A percentile compares a stretch with the other conserved stretches of the same genome.
These are phyloP conservation scores for Sylvia atricapilla DNA, from an alignment of 2,113 vertebrate species.

Conservation along the genomic window DNA sequence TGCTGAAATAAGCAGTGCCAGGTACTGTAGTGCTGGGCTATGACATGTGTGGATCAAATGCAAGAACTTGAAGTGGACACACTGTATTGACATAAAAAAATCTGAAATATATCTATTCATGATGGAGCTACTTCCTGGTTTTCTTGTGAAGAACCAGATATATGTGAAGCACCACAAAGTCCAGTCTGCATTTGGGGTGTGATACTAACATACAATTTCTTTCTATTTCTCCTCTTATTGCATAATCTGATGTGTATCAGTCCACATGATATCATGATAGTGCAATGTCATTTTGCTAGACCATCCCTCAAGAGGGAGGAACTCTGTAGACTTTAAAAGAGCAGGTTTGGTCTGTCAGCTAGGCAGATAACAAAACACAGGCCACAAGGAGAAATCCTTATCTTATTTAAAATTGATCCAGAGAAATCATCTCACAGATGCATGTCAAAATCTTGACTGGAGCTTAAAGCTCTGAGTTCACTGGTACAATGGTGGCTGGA, in stretches of 20 bases:
- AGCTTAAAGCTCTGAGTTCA: not conserved
- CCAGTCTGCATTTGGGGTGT: not conserved
- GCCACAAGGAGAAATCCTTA: not conserved
- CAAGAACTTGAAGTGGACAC: not conserved
- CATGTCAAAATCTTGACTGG: not conserved
- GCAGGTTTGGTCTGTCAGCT: not conserved
- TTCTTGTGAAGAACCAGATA: not conserved
- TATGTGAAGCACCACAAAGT: not conserved
- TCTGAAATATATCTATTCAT: not conserved
- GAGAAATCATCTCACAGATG: not conserved
- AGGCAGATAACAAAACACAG: not conserved
- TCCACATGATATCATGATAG: not conserved
- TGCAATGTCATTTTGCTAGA: not conserved
- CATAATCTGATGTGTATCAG: not conserved
- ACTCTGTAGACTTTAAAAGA: not conserved
- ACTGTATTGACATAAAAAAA: not conserved
- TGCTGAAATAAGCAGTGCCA: not conserved
- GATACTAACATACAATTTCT: not conserved
- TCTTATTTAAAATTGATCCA: not conserved
- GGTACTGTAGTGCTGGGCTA: not conserved
- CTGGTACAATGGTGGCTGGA: not conserved
- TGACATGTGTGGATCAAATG: rapidly evolving
- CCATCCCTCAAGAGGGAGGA: not conserved
- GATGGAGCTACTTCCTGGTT: not conserved
- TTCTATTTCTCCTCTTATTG: not conserved